phyloP scores from a whole-genome alignment of 2,797 vertebrate species.

The Alauda arvensis region DNA sequence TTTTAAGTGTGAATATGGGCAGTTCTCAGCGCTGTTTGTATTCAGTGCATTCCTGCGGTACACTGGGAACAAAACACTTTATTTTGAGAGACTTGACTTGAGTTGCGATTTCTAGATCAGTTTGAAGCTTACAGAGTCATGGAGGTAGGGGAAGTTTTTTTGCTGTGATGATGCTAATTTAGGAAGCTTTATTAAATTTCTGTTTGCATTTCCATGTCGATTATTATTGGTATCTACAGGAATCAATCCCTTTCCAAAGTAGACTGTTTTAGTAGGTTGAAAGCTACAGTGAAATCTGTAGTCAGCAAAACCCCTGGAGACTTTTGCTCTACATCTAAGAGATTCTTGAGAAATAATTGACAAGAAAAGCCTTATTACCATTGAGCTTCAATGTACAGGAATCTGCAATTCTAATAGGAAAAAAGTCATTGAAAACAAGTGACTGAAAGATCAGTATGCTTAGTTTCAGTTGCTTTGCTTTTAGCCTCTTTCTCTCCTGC shows the following conservation, averaged over 20 bases:
- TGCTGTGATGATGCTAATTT: neutral
- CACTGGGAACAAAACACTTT: neutral
- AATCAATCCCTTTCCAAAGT: neutral
- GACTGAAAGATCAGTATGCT: neutral
- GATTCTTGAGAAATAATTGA: conserved; percentile 3
- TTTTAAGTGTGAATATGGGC: neutral
- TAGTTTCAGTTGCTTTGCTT: neutral
- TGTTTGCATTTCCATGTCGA: neutral
- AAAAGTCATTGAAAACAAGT: neutral
- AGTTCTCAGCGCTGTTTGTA: neutral
- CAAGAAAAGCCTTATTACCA: neutral
- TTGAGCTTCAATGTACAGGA: neutral
- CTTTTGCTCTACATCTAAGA: neutral
- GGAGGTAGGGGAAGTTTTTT: neutral
- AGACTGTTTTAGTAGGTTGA: neutral
- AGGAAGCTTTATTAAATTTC: neutral
- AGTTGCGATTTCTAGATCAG: neutral
- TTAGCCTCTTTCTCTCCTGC: neutral
- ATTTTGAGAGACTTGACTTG: neutral
- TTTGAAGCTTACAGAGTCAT: neutral
- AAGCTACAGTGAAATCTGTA: neutral
- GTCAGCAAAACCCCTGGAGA: neutral
- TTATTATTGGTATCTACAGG: neutral
- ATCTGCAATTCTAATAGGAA: neutral
- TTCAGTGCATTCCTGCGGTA: neutral